Evolutionary conservation across 1,140 invertebrate species (phyloP), one percentile per base, ranked within the genome.

Genomic region (Andricus grossulariae): DNA sequence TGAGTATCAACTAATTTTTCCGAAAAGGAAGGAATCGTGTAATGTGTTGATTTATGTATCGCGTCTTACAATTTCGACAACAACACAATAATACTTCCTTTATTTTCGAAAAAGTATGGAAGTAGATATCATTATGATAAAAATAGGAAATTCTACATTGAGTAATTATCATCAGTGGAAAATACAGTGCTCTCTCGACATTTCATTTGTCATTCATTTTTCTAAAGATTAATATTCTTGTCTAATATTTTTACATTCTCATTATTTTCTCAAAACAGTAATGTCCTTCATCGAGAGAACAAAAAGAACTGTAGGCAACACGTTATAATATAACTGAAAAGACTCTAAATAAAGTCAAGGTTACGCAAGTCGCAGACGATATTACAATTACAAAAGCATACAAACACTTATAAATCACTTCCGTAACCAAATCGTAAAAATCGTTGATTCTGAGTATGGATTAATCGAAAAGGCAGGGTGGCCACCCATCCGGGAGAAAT

Each of bases 21-120:
- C 13, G n/a, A 21, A 57, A 25, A 3, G 25, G 25, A 6, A 60
- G 25, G 21, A 66, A 39, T n/a, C 25, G 15, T 39, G 25, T 16
- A 66, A 16, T 66, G 60, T 66, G 60, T 66, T 66, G 60, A 66
- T 66, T 66, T 39, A 66, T 45, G 60, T 66, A 66, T 45, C 15
- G 45, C 15, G 0, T 66, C n/a, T 39, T 66, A 66, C 55, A 45
- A 39, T 66, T 66, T 66, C 25, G 60, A 66, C 39, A 39, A 66
- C 39, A 39, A 66, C 39, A 66, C 25, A n/a, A 66, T 66, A 66
- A 66, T 66, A 45, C 39, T 45, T 45, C 39, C 39, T 45, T 45
- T 45, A 45, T 45, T 45, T 45, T 45, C 39, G 10, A 45, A 45
- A 45, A 11, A 45, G 25, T 32, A 32, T 32, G 25, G 25, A 32